Percentiles rank a stretch among this genome's conserved stretches.
Evolutionary conservation across 2,888 invertebrate genomes (phyloP).

Genomic region (Melieria crassipennis): DNA sequence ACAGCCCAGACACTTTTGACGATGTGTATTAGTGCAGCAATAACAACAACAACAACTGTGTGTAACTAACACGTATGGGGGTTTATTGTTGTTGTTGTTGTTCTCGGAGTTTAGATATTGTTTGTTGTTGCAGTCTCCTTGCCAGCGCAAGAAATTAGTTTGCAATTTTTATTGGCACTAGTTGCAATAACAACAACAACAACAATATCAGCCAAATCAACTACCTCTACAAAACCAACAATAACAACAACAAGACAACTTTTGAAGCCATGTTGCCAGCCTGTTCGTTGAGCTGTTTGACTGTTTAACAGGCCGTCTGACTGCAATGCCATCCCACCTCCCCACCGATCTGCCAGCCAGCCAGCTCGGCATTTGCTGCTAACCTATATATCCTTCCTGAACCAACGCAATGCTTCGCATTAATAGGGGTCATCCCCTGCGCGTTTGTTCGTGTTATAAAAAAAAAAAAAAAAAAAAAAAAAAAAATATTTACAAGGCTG

Average conservation of each 20-base stretch:
- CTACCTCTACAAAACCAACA: too few relatives aligned
- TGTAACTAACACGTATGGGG: neutral
- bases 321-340: neutral
- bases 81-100: neutral
- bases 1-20: neutral
- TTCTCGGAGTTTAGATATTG: neutral
- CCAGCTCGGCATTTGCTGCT: slow-evolving; percentile 9
- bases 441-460: too few relatives aligned
- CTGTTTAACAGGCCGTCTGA: slow-evolving; percentile 11
- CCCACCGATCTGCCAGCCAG: slow-evolving; percentile 1
- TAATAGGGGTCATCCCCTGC: too few relatives aligned
- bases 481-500: slow-evolving; percentile 16
- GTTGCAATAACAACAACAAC: slow-evolving; percentile 17
- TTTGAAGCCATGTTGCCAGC: slow-evolving; percentile 2
- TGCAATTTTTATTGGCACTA: neutral
- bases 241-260: too few relatives aligned
- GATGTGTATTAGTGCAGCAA: too few relatives aligned
- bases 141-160: slow-evolving; percentile 7
- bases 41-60: neutral
- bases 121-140: slow-evolving; percentile 1
- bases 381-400: too few relatives aligned
- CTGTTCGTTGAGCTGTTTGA: slow-evolving; percentile 7
- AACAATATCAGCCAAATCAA: neutral
- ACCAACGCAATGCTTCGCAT: too few relatives aligned
- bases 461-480: too few relatives aligned